A percentile compares a stretch with the other conserved stretches of the same genome.
Conservation (phyloP, 2,888 invertebrate genomes). For the Spodoptera littoralis region DNA sequence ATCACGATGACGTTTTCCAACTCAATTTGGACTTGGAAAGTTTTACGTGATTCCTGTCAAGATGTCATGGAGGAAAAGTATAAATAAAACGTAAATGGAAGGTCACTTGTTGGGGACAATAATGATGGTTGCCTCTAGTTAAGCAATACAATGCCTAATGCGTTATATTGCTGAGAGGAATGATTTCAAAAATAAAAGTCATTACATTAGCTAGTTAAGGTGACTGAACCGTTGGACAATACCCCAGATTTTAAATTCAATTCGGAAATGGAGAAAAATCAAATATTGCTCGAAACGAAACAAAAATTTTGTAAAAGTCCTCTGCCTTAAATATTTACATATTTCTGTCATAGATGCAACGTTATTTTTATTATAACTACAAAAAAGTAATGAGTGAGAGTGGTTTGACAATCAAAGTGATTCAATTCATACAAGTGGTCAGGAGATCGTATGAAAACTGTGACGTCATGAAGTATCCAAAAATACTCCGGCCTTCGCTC, state of each 20-base stretch:
- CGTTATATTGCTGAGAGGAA: neutral
- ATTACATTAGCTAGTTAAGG: too few species aligned
- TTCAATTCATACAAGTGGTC: slow-evolving; percentile 58
- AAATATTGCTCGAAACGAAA: too few species aligned
- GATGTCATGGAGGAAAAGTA: slow-evolving; percentile 31
- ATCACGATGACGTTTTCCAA: slow-evolving; percentile 38
- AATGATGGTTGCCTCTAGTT: slow-evolving; percentile 4
- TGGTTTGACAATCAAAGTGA: slow-evolving; percentile 51
- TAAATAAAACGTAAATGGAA: slow-evolving; percentile 41
- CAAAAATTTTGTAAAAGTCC: neutral
- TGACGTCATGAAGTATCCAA: slow-evolving; percentile 73
- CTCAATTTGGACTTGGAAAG: slow-evolving; percentile 50
- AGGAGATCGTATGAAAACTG: slow-evolving; percentile 72
- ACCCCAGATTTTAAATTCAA: too few species aligned
- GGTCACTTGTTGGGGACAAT: slow-evolving; percentile 23
- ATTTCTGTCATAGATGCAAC: neutral
- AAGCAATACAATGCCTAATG: slow-evolving; percentile 12
- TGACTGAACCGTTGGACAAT: too few species aligned
- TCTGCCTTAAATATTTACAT: neutral
- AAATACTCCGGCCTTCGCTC: slow-evolving; percentile 82
- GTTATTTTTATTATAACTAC: slow-evolving; percentile 10
- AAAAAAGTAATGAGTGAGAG: slow-evolving; percentile 39
- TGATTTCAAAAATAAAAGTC: too few species aligned
- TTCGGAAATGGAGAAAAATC: too few species aligned
- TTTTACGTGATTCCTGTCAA: slow-evolving; percentile 43